Conservation (phyloP, 2,797 vertebrate genomes). For the Acipenser ruthenus region DNA sequence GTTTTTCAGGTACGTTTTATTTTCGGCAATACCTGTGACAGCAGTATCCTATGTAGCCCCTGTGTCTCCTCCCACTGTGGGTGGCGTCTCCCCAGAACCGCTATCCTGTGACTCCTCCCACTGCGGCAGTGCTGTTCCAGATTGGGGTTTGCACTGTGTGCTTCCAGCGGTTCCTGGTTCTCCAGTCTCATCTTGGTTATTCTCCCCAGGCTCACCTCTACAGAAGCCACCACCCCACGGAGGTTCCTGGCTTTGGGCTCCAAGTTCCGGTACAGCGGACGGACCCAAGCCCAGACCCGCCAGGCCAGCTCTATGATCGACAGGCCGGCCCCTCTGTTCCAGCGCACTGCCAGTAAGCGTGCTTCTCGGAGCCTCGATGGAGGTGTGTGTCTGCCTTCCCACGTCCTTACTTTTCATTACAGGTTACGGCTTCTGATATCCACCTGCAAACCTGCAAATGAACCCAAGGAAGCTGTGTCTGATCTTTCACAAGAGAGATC, state of each 20-base stretch:
- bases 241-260: constrained; percentile 88
- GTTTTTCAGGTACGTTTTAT: constrained; percentile 79
- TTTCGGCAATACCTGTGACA: no score
- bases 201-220: constrained; percentile 75
- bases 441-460: not conserved
- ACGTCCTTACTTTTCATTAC: not conserved
- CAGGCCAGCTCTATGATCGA: constrained; percentile 93
- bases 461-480: not conserved
- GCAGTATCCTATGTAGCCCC: no score
- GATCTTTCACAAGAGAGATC: no score
- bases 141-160: no score
- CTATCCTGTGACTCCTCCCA: no score
- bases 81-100: no score
- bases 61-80: no score
- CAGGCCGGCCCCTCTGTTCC: constrained; percentile 84
- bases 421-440: not conserved
- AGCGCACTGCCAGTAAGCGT: constrained; percentile 87
- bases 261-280: constrained; percentile 95
- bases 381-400: constrained; percentile 58
- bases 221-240: constrained; percentile 86
- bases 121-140: no score
- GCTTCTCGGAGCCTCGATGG: constrained; percentile 88
- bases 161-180: no score
- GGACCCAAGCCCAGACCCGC: constrained; percentile 89
- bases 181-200: no score